Percentiles rank a stretch among this genome's conserved stretches.
phyloP scores from a whole-genome alignment of 2,888 invertebrate species.

The Malachius bipustulatus region DNA sequence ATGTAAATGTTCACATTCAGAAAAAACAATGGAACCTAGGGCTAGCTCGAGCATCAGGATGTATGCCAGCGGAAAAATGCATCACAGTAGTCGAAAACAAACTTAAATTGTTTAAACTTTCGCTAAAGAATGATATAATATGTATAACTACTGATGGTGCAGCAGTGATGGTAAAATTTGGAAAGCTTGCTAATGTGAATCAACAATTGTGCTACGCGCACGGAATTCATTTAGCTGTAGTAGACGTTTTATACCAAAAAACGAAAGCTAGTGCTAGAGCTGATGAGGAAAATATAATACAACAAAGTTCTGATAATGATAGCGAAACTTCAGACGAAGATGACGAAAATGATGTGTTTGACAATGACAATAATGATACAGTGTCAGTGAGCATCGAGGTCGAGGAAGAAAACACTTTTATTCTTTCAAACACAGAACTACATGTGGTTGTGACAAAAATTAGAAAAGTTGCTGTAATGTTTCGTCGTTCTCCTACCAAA shows the following conservation, averaged over 20 bases:
- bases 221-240: conserved; percentile 8
- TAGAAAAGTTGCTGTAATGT: conserved; percentile 13
- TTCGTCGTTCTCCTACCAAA: conserved; percentile 12
- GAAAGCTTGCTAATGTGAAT: conserved; percentile 17
- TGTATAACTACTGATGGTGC: conserved; percentile 24
- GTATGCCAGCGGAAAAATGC: conserved; percentile 20
- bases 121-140: conserved; percentile 22
- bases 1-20: too few relatives aligned
- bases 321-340: not conserved
- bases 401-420: too few relatives aligned
- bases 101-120: conserved; percentile 17
- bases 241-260: conserved; percentile 7
- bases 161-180: conserved; percentile 24
- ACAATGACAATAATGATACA: too few relatives aligned
- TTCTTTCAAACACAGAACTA: too few relatives aligned
- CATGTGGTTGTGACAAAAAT: conserved; percentile 10
- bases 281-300: conserved; percentile 1
- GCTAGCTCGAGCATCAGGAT: conserved; percentile 19
- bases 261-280: conserved; percentile 3
- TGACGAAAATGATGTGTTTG: conserved; percentile 4
- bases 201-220: conserved; percentile 20
- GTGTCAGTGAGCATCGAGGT: too few relatives aligned
- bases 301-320: not conserved
- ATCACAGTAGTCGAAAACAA: conserved; percentile 17
- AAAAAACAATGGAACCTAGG: conserved; percentile 17